Base-by-base conservation (phyloP, 1,140 invertebrate genomes). In the Heterodera carotae region DNA sequence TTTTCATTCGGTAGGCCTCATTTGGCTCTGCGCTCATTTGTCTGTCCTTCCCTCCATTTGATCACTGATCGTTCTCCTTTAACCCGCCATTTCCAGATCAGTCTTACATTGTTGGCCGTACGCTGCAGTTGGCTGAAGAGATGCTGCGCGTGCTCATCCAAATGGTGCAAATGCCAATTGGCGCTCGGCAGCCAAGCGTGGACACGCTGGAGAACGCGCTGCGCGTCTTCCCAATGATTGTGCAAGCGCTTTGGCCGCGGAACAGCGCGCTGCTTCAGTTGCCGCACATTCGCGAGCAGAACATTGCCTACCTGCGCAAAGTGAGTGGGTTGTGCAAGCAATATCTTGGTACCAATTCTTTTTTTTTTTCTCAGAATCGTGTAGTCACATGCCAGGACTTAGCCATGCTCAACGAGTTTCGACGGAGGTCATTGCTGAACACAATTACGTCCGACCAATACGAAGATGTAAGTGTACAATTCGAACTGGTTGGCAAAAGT, bases 191-290 rank as follows among this genome's bases (percentile, higher is more conserved):
- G 77, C 95, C 96, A 18, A 92, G 92, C 68, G 93, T 99, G 79
- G 94, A 96, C 85, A 98, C 96, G 2, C 93, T 99, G 76, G 97
- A 99, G 89, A 96, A 96, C 88, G 93, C 94, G 83, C 98, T 99
- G 94, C 97, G 96, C 89, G 88, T 98, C 36, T 93, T 92, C 81
- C 94, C 95, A 68, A 96, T 98, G 93, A 92, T 98, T 66, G 94
- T 98, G 0, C 97, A 99, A 91, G 97, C 91, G 0, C 89, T 98
- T 62, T 97, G 95, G 94, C 94, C 97, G 82, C 93, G 92, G 85
- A 94, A 95, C 88, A 96, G 93, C 81, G 93, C 95, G 2, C 88
- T 99, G 15, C 89, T 98, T 8, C 97, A 99, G 89, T 89, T 99
- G 75, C 97, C 97, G 59, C 94, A 99, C 88, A 92, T 99, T 66